A percentile compares a stretch with the other conserved stretches of the same genome.
phyloP scores from a whole-genome alignment of 2,888 invertebrate species.

The Chrysolina haemoptera region DNA sequence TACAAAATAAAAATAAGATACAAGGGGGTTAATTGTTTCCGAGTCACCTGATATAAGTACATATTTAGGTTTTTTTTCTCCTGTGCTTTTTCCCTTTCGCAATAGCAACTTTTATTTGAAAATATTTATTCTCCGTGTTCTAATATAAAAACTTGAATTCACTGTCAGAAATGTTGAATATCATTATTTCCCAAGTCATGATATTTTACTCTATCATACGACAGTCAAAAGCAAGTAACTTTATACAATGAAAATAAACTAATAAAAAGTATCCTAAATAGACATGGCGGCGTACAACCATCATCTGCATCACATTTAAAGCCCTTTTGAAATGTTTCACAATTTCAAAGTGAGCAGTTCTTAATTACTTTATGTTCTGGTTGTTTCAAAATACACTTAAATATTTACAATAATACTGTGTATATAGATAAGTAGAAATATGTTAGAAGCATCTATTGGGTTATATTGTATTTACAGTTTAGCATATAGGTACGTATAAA shows the following conservation, averaged over 20 bases:
- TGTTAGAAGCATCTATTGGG: conserved; percentile 61
- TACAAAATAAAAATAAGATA: too few species aligned
- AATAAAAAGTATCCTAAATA: conserved; percentile 63
- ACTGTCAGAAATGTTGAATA: not conserved
- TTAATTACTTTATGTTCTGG: conserved; percentile 36
- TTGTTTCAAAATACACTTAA: conserved; percentile 59
- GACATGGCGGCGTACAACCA: conserved; percentile 60
- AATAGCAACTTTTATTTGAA: too few species aligned
- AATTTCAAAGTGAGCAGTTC: conserved; percentile 48
- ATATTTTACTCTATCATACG: conserved; percentile 64
- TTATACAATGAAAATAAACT: conserved; percentile 62
- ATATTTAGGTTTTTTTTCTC: too few species aligned
- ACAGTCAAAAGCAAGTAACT: conserved; percentile 68
- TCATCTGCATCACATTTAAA: conserved; percentile 58
- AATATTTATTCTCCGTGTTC: too few species aligned
- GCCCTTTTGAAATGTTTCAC: conserved; percentile 51
- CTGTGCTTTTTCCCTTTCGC: too few species aligned
- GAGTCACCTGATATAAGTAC: too few species aligned
- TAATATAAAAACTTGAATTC: too few species aligned
- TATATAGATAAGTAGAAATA: conserved; percentile 63
- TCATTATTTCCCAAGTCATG: not conserved
- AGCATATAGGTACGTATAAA: conserved; percentile 65
- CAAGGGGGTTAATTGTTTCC: too few species aligned
- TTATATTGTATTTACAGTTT: conserved; percentile 63
- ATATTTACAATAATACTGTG: conserved; percentile 63